Conservation (phyloP, 2,113 vertebrate genomes). For the Ochotona curzoniae region DNA sequence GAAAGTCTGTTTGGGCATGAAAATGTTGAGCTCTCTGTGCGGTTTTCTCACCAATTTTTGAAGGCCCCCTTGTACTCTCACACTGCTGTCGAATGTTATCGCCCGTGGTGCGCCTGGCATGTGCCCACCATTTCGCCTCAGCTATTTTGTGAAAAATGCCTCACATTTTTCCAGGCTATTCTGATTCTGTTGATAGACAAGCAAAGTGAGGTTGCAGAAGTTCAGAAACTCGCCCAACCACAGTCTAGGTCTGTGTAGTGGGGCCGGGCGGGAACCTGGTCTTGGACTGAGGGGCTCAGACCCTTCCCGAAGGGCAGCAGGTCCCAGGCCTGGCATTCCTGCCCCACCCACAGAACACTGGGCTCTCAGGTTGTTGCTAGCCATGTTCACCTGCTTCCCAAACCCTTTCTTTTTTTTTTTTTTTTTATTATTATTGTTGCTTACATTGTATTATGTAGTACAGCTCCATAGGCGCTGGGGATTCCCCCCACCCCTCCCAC, state of each 20-base stretch:
- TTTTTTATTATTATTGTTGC: no score
- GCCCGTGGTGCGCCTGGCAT: no score
- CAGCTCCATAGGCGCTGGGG: no score
- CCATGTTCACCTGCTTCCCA: neutral
- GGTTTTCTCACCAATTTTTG: no score
- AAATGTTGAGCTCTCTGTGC: no score
- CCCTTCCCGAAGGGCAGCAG: neutral
- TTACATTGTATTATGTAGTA: no score
- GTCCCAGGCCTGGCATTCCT: neutral
- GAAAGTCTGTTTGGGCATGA: no score
- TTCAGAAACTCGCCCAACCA: neutral
- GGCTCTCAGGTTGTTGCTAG: no score
- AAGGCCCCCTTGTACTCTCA: no score
- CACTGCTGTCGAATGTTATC: no score
- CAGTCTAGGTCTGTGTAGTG: accelerated
- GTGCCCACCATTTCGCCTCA: neutral
- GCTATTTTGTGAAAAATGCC: neutral
- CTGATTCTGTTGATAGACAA: neutral
- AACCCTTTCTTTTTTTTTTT: no score
- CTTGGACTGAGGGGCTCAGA: neutral
- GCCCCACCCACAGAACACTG: neutral
- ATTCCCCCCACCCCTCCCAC: no score
- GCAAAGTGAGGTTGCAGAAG: neutral
- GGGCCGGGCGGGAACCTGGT: neutral
- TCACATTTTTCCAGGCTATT: neutral